Evolutionary conservation across 2,888 invertebrate species (phyloP).

Genomic region (Emmelina monodactyla): DNA sequence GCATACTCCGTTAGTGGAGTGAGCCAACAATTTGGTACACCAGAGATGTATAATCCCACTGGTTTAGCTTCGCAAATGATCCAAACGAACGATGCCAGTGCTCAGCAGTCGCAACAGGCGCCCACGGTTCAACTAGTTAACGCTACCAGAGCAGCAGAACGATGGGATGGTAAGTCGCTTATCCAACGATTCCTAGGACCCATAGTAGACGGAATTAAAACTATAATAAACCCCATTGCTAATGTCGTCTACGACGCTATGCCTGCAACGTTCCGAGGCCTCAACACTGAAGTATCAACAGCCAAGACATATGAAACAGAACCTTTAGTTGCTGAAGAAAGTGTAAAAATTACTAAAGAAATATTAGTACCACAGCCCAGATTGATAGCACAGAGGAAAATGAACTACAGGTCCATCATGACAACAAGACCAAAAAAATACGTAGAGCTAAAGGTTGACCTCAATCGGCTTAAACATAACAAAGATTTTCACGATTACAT

Average conservation of each 20-base stretch:
- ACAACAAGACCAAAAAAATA: slow-evolving; percentile 45
- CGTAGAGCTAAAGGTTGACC: slow-evolving; percentile 40
- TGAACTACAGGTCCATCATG: slow-evolving; percentile 29
- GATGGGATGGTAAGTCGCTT: slow-evolving; percentile 64
- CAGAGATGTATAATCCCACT: slow-evolving; percentile 55
- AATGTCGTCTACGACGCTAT: slow-evolving; percentile 47
- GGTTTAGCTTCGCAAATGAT: slow-evolving; percentile 46
- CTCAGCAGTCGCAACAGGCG: slow-evolving; percentile 63
- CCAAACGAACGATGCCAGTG: slow-evolving; percentile 50
- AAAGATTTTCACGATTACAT: slow-evolving; percentile 53
- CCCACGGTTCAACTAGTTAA: slow-evolving; percentile 43
- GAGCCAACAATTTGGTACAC: slow-evolving; percentile 55
- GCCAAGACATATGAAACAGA: slow-evolving; percentile 32
- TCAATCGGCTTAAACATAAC: slow-evolving; percentile 47
- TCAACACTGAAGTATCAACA: slow-evolving; percentile 43
- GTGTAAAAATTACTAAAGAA: slow-evolving; percentile 37
- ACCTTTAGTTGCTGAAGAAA: slow-evolving; percentile 23
- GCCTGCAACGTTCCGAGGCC: slow-evolving; percentile 49
- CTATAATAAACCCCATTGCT: slow-evolving; percentile 45
- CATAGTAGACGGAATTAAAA: slow-evolving; percentile 40
- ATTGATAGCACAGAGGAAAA: slow-evolving; percentile 51
- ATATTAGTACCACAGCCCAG: slow-evolving; percentile 51
- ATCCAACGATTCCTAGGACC: slow-evolving; percentile 55
- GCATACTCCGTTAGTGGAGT: slow-evolving; percentile 61
- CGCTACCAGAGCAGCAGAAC: slow-evolving; percentile 50